Conservation (phyloP, 2,888 invertebrate species). For the Camponotus fellah region DNA sequence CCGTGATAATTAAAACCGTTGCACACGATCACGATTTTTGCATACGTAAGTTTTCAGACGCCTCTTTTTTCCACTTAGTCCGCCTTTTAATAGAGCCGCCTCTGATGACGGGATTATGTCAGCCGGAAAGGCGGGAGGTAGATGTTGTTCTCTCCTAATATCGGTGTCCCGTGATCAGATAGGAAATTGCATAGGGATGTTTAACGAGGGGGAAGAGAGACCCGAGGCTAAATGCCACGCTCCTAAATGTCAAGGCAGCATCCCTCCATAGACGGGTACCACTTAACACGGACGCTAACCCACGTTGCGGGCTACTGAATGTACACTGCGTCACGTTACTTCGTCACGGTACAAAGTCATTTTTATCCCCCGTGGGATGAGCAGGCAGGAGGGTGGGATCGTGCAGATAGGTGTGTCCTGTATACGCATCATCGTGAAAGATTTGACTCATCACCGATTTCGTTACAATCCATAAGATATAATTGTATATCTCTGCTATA, state of each 20-base stretch:
- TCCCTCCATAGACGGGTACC: constrained; percentile 80
- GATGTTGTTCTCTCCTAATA: constrained; percentile 79
- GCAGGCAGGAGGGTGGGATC: constrained; percentile 52
- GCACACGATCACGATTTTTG: background rate
- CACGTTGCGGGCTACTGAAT: constrained; percentile 42
- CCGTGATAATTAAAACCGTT: constrained; percentile 4
- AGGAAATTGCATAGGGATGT: constrained; percentile 80
- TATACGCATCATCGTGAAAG: background rate
- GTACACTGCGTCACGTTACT: constrained; percentile 62
- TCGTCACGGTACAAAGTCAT: constrained; percentile 66
- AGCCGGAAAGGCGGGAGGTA: constrained; percentile 77
- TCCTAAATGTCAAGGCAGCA: constrained; percentile 82
- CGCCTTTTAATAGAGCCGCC: constrained; percentile 46
- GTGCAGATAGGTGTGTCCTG: constrained; percentile 3
- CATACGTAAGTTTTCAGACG: background rate
- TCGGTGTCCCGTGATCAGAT: constrained; percentile 75
- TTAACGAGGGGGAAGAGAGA: constrained; percentile 73
- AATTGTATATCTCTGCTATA: background rate
- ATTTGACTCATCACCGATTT: background rate
- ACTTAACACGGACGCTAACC: constrained; percentile 54
- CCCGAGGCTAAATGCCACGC: constrained; percentile 81
- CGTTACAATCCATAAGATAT: background rate
- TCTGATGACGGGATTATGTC: constrained; percentile 75
- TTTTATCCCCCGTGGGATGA: constrained; percentile 39
- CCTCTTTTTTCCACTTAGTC: constrained; percentile 38